phyloP scores from a whole-genome alignment of 2,113 vertebrate species.

The Monarcha castaneiventris region DNA sequence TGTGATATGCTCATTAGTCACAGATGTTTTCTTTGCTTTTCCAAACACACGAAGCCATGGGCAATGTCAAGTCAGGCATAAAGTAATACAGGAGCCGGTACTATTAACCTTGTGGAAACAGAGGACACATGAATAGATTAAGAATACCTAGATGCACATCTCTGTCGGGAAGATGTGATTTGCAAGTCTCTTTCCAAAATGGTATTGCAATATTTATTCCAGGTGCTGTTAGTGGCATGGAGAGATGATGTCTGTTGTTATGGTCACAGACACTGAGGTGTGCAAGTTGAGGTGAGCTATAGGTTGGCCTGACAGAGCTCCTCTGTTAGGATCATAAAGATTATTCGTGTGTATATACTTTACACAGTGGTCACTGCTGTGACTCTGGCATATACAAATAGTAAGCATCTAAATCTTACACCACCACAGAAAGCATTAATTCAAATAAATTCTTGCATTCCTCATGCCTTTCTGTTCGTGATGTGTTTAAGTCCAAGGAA shows the following conservation, averaged over 20 bases:
- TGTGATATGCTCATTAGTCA: background rate
- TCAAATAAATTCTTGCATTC: background rate
- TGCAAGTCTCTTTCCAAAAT: background rate
- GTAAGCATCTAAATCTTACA: background rate
- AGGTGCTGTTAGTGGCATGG: background rate
- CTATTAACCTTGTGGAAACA: constrained; percentile 6
- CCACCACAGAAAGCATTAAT: background rate
- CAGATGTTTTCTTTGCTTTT: background rate
- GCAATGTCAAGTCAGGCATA: background rate
- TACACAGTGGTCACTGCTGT: background rate
- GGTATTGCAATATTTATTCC: background rate
- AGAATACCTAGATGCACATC: background rate
- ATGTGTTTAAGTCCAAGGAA: background rate
- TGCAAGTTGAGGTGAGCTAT: background rate
- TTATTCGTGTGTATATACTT: background rate
- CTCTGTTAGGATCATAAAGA: background rate
- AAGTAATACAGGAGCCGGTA: background rate
- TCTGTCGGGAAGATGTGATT: background rate
- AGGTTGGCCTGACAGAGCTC: background rate
- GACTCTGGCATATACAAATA: fast-evolving
- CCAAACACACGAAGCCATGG: background rate
- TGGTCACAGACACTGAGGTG: background rate
- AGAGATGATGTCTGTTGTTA: background rate
- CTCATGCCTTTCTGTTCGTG: background rate
- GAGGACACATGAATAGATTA: background rate